Evolutionary conservation across 2,888 invertebrate genomes (phyloP).

Genomic region (Ischnus inquisitorius): DNA sequence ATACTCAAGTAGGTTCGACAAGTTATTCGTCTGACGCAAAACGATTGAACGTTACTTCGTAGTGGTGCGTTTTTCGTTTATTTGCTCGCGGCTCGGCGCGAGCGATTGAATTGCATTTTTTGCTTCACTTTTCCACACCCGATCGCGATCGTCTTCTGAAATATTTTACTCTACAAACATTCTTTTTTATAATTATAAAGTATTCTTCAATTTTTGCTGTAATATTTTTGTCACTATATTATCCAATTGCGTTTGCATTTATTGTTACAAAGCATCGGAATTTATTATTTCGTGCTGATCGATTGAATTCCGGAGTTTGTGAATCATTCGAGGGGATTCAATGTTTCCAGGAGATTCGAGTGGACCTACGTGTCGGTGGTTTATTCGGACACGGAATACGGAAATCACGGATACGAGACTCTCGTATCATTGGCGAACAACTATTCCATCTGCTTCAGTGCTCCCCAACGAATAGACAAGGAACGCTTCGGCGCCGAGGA

Average conservation of each 20-base stretch:
- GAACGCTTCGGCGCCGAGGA: constrained; percentile 83
- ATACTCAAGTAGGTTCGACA: constrained; percentile 85
- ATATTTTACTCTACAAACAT: too few species aligned
- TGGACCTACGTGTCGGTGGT: constrained; percentile 87
- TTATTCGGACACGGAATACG: constrained; percentile 87
- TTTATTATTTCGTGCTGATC: not conserved
- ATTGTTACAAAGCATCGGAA: too few species aligned
- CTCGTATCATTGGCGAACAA: constrained; percentile 83
- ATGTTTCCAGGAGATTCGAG: constrained; percentile 83
- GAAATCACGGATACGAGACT: constrained; percentile 86
- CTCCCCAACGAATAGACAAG: constrained; percentile 85
- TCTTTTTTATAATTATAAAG: too few species aligned
- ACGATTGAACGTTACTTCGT: too few species aligned
- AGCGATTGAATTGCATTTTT: too few species aligned
- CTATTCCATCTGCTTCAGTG: constrained; percentile 86
- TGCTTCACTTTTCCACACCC: too few species aligned
- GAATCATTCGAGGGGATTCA: not conserved
- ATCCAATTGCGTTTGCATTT: too few species aligned
- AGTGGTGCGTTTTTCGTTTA: too few species aligned
- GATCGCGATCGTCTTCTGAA: too few species aligned
- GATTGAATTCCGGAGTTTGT: not conserved
- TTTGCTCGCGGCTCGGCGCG: too few species aligned
- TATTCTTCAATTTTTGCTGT: too few species aligned
- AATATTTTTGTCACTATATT: too few species aligned
- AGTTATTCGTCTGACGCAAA: not conserved